These are phyloP conservation scores for Drosophila suboccidentalis DNA, from an alignment of 2,888 invertebrate genomes.

Conservation along the genomic window DNA sequence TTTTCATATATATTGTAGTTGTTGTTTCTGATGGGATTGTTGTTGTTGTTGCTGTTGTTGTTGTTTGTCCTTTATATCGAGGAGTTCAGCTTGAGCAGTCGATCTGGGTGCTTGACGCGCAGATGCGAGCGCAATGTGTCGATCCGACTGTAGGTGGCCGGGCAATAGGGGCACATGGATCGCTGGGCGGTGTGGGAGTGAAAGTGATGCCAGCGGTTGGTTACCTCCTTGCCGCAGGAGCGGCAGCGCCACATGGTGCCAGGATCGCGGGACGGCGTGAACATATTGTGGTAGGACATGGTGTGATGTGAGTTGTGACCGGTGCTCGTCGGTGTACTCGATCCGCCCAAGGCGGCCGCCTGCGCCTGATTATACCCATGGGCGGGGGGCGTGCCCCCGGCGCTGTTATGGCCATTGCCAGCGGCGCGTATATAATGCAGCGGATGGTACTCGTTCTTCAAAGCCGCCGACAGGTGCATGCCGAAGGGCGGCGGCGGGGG, in stretches of 20 bases:
- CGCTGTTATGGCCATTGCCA: constrained; percentile 69
- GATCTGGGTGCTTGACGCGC: constrained; percentile 90
- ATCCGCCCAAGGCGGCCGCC: constrained; percentile 50
- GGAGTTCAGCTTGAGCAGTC: constrained; percentile 84
- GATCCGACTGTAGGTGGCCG: constrained; percentile 94
- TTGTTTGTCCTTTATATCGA: constrained; percentile 78
- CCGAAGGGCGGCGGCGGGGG: constrained; percentile 83
- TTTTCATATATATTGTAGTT: constrained; percentile 10
- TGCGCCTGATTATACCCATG: constrained; percentile 75
- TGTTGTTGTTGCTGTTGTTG: constrained; percentile 4
- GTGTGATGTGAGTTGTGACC: constrained; percentile 85
- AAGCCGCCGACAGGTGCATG: constrained; percentile 83
- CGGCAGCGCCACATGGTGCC: constrained; percentile 93
- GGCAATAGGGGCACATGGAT: constrained; percentile 93
- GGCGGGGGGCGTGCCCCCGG: constrained; percentile 65
- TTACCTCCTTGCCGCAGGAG: constrained; percentile 93
- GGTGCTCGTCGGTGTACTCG: constrained; percentile 56
- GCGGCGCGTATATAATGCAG: constrained; percentile 80
- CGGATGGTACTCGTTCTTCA: constrained; percentile 84
- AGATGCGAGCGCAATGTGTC: constrained; percentile 94
- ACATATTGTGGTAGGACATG: constrained; percentile 94
- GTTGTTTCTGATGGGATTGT: not conserved
- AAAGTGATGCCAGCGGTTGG: constrained; percentile 95
- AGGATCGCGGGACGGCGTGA: constrained; percentile 90
- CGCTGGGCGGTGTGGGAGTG: constrained; percentile 93